Base-by-base conservation (phyloP, 2,113 vertebrate genomes). In the Oryzias javanicus region DNA sequence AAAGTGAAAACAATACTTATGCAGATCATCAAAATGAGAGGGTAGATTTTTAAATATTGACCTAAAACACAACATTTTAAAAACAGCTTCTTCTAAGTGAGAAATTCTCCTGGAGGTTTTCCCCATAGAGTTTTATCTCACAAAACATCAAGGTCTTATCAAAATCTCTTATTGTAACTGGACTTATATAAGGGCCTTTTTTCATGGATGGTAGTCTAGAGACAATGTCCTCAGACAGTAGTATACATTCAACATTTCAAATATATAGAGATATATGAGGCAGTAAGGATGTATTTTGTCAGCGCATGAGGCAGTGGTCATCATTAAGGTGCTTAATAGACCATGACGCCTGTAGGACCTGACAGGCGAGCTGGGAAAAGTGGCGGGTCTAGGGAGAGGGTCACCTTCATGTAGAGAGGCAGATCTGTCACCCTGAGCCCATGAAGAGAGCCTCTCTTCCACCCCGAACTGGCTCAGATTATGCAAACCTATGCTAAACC, bases 301-400 rank as follows among this genome's bases (percentile, higher is more conserved):
- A 59, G 51, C 65, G 41, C 66, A 70, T 29, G 68, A 70, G 49
- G 76, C 71, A 56, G 72, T 79, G 81, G 84, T 85, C 84, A 89
- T 90, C 85, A 89, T 90, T 89, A 91, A 88, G 75, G 80, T 72
- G 85, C 65, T 87, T 89, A 90, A 90, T 90, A 88, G 89, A 89
- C 86, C 82, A 62, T 86, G 67, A 61, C 74, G 70, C 78, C 76
- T 80, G 64, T 55, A 84, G 81, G 78, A 82, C 72, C 70, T 80
- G 84, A 76, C 80, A 74, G 79, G 72, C 58, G 74, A 67, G 59
- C 74, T 77, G 80, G 69, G 75, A 59, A 62, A 70, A 46, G 61
- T 29, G 70, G 70, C 64, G 62, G 53, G 64, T 77, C 83, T 69
- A 74, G 64, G 72, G 63, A 82, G 69, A 62, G 85, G 80, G 89